Base-by-base conservation (phyloP, 2,888 invertebrate genomes). In the Cataglyphis livida region DNA sequence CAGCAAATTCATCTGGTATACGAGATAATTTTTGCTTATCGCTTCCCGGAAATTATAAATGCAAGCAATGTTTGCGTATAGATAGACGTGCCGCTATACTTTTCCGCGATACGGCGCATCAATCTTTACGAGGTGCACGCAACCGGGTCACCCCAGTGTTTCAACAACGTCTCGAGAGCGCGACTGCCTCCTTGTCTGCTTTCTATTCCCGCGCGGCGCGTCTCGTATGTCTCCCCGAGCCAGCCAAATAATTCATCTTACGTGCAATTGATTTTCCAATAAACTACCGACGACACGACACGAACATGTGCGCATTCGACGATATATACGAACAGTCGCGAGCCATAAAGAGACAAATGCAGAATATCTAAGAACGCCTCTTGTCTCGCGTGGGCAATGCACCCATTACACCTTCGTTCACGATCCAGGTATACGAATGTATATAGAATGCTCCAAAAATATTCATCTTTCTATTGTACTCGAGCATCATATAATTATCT, bases 201-300 rank as follows among this genome's bases (percentile, higher is more conserved):
- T 35, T 70, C 70, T 25, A 65, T 54, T 28, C n/a, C 71, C 41
- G 74, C 25, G 28, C n/a, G 64, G 25, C 78, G 79, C 78, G 73
- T 1, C 32, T 61, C 62, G 21, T 79, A 44, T 75, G 51, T 64
- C 51, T 73, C 59, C 57, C 59, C 41, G 62, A 68, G 51, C 73
- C 54, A 73, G 74, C 61, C 59, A 81, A 84, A 88, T 86, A 84
- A 88, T 84, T 88, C 83, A 81, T 75, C 81, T 84, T 84, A 84
- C 66, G 84, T 76, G 79, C 86, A 82, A 86, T 88, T 86, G 88
- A 88, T 88, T 88, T 88, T 88, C 86, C 86, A 82, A 82, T 79
- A 85, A 81, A 86, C 79, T 75, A 54, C 59, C 38, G 54, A 48
- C 81, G 57, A 38, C 76, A 38, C 28, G 57, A 61, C 76, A 35